Evolutionary conservation across 2,888 invertebrate species (phyloP), one percentile per base, ranked within the genome.

Genomic region (Artemia sp.): DNA sequence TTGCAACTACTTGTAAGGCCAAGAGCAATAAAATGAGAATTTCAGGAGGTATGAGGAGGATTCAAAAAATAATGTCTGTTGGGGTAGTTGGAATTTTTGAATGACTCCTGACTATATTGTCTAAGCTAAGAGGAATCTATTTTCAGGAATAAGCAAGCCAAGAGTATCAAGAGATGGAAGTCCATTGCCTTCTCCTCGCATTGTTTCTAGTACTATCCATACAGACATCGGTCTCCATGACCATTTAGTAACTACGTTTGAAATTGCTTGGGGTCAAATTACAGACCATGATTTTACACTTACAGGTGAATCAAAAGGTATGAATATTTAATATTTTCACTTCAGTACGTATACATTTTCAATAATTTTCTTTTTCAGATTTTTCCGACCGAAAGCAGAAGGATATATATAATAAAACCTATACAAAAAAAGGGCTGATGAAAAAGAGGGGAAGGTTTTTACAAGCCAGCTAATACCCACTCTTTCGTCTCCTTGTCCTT

Each of bases 211-310:
- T 8, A 77, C 78, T 0, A 75, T 90, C 0, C 81, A 90, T 58
- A 84, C 85, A 72, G 82, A 84, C 72, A 79, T 79, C 1, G 82
- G 83, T 75, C 80, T 81, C 67, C 84, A 84, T 12, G 84, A 86
- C 73, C 74, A 74, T 71, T 74, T 73, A 74, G 91, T 92, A 69
- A 92, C 92, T 51, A 90, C 92, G 75, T 90, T 92, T 88, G 86
- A 92, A 71, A 89, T 90, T 74, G 91, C 92, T 19, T 80, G 80
- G 79, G 80, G 81, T 10, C 80, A 81, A 74, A 78, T 80, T 69
- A 76, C 80, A 67, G 80, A 81, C 74, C 81, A 81, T 73, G 81
- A 81, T 73, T 75, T 81, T 69, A 80, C 81, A 0, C 75, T 79
- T 68, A 79, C 79, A 7, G 79, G 78, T 4, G 78, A 78, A 73